Evolutionary conservation across 1,140 invertebrate genomes (phyloP).

Genomic region (Drosophila ercepeae): DNA sequence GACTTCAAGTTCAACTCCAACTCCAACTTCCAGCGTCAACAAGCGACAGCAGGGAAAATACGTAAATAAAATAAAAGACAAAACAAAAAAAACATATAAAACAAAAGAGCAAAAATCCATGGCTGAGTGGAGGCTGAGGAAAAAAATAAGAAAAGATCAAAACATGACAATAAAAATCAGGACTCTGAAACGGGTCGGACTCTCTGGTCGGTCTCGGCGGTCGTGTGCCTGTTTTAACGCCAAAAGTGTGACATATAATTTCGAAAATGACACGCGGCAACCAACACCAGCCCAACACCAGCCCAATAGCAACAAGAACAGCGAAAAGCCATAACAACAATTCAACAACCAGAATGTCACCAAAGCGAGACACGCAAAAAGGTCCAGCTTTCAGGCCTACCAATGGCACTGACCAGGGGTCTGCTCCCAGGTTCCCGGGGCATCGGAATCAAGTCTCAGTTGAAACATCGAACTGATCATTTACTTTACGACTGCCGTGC

Average conservation of each 20-base stretch:
- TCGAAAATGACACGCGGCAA: conserved; percentile 75
- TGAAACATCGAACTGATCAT: conserved; percentile 43
- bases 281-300: conserved; percentile 42
- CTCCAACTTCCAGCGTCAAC: conserved; percentile 5
- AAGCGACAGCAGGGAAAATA: conserved; percentile 16
- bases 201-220: conserved; percentile 39
- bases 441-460: neutral
- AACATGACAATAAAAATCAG: conserved; percentile 81
- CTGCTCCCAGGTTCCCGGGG: neutral
- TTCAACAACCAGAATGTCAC: conserved; percentile 72
- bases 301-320: conserved; percentile 45
- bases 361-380: conserved; percentile 70
- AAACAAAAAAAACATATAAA: conserved; percentile 37
- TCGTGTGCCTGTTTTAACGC: conserved; percentile 80
- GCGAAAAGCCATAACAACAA: conserved; percentile 69
- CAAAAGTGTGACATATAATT: conserved; percentile 81
- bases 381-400: conserved; percentile 15
- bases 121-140: neutral
- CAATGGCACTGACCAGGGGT: neutral
- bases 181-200: conserved; percentile 73
- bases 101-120: conserved; percentile 42
- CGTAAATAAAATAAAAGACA: conserved; percentile 11
- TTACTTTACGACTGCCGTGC: conserved; percentile 72
- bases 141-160: conserved; percentile 68
- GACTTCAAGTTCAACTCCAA: conserved; percentile 45